These are phyloP conservation scores for Zaprionus africanus DNA, from an alignment of 1,140 invertebrate genomes.

Conservation along the genomic window DNA sequence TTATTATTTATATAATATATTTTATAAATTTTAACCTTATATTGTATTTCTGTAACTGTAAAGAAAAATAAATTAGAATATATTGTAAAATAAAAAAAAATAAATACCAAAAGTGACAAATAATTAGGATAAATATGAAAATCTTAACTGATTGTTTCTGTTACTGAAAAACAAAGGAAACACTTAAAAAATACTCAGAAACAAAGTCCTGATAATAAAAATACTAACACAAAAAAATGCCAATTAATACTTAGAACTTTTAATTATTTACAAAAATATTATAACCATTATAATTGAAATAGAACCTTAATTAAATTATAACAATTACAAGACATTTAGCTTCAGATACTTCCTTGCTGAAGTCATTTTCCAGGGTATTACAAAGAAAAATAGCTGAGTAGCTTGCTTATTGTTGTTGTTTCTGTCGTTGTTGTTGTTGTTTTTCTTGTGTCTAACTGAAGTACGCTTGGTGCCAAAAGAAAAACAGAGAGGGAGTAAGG, in stretches of 20 bases:
- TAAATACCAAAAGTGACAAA: neutral
- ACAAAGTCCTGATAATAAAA: neutral
- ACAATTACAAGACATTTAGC: neutral
- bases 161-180: too few species aligned
- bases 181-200: neutral
- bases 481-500: conserved; percentile 43
- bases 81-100: neutral
- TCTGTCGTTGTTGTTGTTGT: conserved; percentile 8
- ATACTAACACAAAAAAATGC: neutral
- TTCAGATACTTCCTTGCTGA: neutral
- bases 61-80: too few species aligned
- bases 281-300: neutral
- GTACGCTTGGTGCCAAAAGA: conserved; percentile 49
- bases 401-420: conserved; percentile 33
- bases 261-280: neutral
- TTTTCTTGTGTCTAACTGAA: conserved; percentile 15
- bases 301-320: neutral
- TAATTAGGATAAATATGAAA: too few species aligned
- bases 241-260: neutral
- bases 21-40: too few species aligned
- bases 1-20: too few species aligned
- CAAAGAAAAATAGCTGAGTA: conserved; percentile 66
- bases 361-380: conserved; percentile 27
- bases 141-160: too few species aligned
- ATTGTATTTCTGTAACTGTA: too few species aligned